A percentile compares a stretch with the other conserved stretches of the same genome.
Evolutionary conservation across 2,888 invertebrate species (phyloP).

Genomic region (Drosophila engyochracea): DNA sequence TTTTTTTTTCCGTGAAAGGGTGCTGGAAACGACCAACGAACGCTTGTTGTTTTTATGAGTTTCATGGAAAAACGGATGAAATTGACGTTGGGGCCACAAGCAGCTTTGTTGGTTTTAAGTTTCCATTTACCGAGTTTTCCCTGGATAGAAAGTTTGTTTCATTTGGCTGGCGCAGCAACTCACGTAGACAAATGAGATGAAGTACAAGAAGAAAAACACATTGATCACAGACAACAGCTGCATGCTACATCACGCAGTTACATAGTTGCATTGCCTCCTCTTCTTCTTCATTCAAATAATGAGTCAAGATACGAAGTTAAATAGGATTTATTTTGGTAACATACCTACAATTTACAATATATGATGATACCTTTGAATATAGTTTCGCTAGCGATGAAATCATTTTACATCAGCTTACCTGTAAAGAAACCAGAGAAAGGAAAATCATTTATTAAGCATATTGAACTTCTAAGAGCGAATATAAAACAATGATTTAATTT

Average conservation of each 20-base stretch:
- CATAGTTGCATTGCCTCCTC: not conserved
- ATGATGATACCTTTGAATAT: not conserved
- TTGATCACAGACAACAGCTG: constrained; percentile 13
- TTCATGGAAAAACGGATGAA: constrained; percentile 21
- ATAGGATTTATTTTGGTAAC: not conserved
- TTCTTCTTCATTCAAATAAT: not conserved
- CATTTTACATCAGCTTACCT: constrained; percentile 23
- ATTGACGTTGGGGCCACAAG: not conserved
- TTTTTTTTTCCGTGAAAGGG: constrained; percentile 21
- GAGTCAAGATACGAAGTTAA: not conserved
- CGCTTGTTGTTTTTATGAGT: constrained; percentile 64
- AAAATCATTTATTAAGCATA: not conserved
- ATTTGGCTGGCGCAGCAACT: constrained; percentile 1
- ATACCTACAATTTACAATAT: not conserved
- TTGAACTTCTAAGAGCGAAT: not conserved
- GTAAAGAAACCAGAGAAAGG: constrained; percentile 2
- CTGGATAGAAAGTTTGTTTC: constrained; percentile 14
- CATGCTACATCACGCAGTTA: not conserved
- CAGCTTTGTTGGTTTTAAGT: constrained; percentile 35
- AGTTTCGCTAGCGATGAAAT: not conserved
- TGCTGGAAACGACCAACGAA: constrained; percentile 29
- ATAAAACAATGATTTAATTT: not conserved
- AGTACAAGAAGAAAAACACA: not conserved
- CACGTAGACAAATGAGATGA: not conserved
- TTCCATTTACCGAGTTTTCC: constrained; percentile 8